A percentile compares a stretch with the other conserved stretches of the same genome.
Evolutionary conservation across 2,888 invertebrate genomes (phyloP).

Genomic region (Drosophila glabriapex): DNA sequence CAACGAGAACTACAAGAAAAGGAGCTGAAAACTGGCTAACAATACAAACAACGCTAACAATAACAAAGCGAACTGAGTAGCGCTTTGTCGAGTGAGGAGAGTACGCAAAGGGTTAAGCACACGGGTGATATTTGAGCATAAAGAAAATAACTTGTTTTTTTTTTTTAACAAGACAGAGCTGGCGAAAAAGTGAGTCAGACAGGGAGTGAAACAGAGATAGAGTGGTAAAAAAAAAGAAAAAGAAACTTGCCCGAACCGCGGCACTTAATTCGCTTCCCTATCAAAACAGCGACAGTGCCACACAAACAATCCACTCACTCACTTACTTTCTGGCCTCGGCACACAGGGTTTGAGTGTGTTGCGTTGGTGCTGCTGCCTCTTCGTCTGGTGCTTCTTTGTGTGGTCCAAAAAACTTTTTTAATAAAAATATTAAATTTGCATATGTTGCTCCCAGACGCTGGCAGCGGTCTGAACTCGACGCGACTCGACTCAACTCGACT

Average conservation of each 20-base stretch:
- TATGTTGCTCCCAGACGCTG: constrained; percentile 67
- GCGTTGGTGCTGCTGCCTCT: constrained; percentile 17
- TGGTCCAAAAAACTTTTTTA: constrained; percentile 76
- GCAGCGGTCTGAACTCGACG: constrained; percentile 23
- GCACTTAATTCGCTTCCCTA: constrained; percentile 76
- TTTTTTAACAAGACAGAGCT: not conserved
- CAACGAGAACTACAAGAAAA: not conserved
- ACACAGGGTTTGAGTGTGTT: constrained; percentile 26
- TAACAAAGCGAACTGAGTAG: constrained; percentile 48
- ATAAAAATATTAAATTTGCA: constrained; percentile 82
- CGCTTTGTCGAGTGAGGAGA: not conserved
- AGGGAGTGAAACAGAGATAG: not conserved
- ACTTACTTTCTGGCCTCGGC: not conserved
- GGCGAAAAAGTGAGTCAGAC: constrained; percentile 2
- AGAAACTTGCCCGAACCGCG: constrained; percentile 59
- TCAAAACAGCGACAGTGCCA: constrained; percentile 62
- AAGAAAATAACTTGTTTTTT: constrained; percentile 39
- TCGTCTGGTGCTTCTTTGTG: constrained; percentile 52
- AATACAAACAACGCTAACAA: constrained; percentile 58
- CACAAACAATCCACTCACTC: constrained; percentile 12
- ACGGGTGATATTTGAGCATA: constrained; percentile 29
- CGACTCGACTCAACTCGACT: constrained; percentile 19
- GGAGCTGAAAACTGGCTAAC: constrained; percentile 50
- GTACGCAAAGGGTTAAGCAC: constrained; percentile 34
- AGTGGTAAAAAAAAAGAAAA: not conserved